Evolutionary conservation across 2,888 invertebrate genomes (phyloP).

Genomic region (Heterodera filipjevi): DNA sequence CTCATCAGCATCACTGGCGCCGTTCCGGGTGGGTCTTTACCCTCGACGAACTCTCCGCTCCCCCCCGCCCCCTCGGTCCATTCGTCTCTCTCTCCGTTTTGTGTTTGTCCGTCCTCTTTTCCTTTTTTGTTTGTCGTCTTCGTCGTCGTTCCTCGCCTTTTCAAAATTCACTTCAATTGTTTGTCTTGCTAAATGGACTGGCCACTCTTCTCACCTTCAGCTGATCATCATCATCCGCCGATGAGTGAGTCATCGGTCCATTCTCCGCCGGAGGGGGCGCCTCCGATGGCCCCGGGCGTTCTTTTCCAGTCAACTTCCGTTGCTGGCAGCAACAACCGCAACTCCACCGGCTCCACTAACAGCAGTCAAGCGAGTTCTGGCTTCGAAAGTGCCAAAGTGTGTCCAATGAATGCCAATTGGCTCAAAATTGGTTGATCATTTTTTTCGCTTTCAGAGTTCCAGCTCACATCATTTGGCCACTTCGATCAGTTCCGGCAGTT

Average conservation of each 20-base stretch:
- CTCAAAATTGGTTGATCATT: not conserved
- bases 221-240: not conserved
- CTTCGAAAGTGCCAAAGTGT: slow-evolving; percentile 56
- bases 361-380: slow-evolving; percentile 51
- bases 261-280: not conserved
- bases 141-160: not conserved
- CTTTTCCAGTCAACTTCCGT: not conserved
- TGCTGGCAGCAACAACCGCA: slow-evolving; percentile 35
- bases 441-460: slow-evolving; percentile 16
- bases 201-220: not conserved
- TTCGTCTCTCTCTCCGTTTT: not conserved
- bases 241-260: not conserved
- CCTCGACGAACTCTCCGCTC: not conserved
- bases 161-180: not conserved
- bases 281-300: not conserved
- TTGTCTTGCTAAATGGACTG: not conserved
- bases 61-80: not conserved
- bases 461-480: slow-evolving; percentile 34
- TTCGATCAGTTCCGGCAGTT: slow-evolving; percentile 54
- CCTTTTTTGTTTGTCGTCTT: slow-evolving; percentile 2
- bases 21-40: slow-evolving; percentile 8
- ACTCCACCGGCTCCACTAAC: slow-evolving; percentile 52
- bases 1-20: not conserved
- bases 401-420: not conserved
- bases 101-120: slow-evolving; percentile 6